phyloP scores from a whole-genome alignment of 2,113 vertebrate species.

The Butorides virescens region DNA sequence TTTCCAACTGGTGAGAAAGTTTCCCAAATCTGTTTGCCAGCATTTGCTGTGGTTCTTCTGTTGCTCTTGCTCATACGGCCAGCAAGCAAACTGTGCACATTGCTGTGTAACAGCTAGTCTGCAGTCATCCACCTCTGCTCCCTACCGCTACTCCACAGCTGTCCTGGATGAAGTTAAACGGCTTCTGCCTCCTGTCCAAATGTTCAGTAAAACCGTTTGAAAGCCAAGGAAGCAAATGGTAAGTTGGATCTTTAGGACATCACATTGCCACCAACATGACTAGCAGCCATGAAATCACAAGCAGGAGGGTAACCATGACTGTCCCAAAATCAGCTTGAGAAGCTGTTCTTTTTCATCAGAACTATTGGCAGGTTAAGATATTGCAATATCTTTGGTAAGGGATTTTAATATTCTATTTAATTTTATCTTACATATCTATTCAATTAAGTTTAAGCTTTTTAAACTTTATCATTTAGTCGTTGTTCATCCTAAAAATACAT shows the following conservation, averaged over 20 bases:
- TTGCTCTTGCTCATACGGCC: neutral
- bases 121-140: neutral
- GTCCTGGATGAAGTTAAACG: neutral
- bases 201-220: neutral
- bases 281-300: neutral
- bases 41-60: neutral
- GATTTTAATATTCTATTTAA: neutral
- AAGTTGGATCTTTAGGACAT: neutral
- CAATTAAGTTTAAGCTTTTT: neutral
- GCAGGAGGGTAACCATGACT: neutral
- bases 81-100: neutral
- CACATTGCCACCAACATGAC: neutral
- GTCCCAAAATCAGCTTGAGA: neutral
- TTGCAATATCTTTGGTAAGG: neutral
- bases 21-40: neutral
- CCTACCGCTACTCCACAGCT: neutral
- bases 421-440: neutral
- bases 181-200: neutral
- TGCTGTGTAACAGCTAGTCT: accelerated
- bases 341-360: neutral
- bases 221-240: neutral
- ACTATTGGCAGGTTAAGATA: neutral
- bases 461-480: neutral
- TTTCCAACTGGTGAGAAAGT: neutral
- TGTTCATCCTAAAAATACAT: neutral